These are phyloP conservation scores for Lingula anatina DNA, from an alignment of 2,888 invertebrate species.

Conservation along the genomic window DNA sequence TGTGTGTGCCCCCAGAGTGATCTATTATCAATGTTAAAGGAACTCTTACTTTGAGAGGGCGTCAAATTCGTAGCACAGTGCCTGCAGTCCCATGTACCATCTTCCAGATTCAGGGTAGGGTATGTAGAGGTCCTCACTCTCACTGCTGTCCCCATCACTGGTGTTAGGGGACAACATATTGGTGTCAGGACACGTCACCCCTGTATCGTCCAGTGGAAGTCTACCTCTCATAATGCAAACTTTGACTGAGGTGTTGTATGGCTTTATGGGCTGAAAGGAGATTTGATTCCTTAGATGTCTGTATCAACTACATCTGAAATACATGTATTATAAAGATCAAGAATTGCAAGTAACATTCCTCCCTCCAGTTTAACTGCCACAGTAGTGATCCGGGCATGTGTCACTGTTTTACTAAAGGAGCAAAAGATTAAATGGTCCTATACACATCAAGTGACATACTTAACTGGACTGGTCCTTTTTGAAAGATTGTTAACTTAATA, in stretches of 20 bases:
- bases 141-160: conserved; percentile 5
- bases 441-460: too few relatives aligned
- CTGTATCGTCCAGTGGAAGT: background rate
- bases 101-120: conserved; percentile 80
- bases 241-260: background rate
- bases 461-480: too few relatives aligned
- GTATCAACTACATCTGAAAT: background rate
- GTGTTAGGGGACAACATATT: conserved; percentile 18
- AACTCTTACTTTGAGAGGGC: background rate
- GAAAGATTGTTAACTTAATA: too few relatives aligned
- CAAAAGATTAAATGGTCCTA: too few relatives aligned
- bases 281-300: too few relatives aligned
- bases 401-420: too few relatives aligned
- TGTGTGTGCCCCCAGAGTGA: too few relatives aligned
- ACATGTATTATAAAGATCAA: background rate
- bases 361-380: background rate
- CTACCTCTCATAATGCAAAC: background rate
- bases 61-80: conserved; percentile 59
- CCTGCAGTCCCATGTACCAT: conserved; percentile 73
- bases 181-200: conserved; percentile 25
- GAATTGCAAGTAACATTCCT: background rate
- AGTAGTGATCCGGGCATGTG: too few relatives aligned
- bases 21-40: too few relatives aligned
- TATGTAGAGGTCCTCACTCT: conserved; percentile 56
- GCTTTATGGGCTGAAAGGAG: too few relatives aligned